These are phyloP conservation scores for Tenrec ecaudatus DNA, from an alignment of 2,113 vertebrate species.

Conservation along the genomic window DNA sequence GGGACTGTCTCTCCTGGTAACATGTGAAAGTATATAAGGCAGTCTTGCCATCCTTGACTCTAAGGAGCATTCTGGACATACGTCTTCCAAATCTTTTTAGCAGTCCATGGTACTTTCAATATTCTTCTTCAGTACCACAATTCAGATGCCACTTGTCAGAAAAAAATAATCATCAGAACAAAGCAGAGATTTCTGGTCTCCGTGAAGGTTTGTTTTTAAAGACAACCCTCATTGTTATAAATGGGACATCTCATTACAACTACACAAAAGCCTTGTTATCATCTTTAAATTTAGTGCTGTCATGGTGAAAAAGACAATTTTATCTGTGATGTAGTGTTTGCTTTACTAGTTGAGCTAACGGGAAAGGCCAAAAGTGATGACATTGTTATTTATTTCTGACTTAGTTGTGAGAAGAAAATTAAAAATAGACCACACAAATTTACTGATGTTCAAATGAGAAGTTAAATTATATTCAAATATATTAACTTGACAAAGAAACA, in stretches of 20 bases:
- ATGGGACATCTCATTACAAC: slow-evolving; percentile 28
- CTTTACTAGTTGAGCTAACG: slow-evolving; percentile 53
- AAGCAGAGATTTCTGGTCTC: slow-evolving; percentile 25
- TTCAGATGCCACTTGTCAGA: too few species aligned
- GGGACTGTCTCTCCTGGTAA: too few species aligned
- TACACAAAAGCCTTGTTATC: neutral
- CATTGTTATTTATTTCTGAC: slow-evolving; percentile 23
- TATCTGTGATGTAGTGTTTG: slow-evolving; percentile 32
- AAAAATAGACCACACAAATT: slow-evolving; percentile 40
- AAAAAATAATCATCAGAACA: neutral
- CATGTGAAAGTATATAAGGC: too few species aligned
- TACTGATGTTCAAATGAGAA: slow-evolving; percentile 16
- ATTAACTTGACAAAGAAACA: slow-evolving; percentile 24
- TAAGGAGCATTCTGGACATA: too few species aligned
- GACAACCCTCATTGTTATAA: neutral
- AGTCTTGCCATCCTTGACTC: too few species aligned
- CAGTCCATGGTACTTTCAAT: too few species aligned
- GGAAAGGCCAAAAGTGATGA: slow-evolving; percentile 37
- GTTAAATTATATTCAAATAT: slow-evolving; percentile 39
- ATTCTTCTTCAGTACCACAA: too few species aligned
- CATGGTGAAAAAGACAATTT: slow-evolving; percentile 16
- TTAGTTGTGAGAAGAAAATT: slow-evolving; percentile 48
- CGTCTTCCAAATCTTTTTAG: too few species aligned
- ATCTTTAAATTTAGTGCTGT: slow-evolving; percentile 44
- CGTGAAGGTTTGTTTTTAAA: slow-evolving; percentile 29